Conservation (phyloP, 1,140 invertebrate species). For the Caerostris darwini region DNA sequence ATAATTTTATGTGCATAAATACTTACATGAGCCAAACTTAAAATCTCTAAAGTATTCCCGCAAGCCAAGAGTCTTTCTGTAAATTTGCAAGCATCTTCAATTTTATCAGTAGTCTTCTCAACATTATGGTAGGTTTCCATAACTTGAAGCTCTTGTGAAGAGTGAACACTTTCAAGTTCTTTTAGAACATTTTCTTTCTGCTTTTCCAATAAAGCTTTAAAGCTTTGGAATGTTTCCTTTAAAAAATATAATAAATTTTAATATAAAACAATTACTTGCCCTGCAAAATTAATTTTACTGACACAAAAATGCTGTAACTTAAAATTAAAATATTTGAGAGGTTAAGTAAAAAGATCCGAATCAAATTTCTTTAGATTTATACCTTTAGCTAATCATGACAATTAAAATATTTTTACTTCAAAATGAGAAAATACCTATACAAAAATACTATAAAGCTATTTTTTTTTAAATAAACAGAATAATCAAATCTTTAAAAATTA, state of each 20-base stretch:
- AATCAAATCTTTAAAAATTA: no score
- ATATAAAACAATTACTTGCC: not conserved
- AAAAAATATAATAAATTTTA: not conserved
- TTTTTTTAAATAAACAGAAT: no score
- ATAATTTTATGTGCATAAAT: no score
- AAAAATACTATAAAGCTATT: no score
- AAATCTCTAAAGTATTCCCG: slow-evolving; percentile 91
- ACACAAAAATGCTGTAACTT: not conserved
- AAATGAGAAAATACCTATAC: no score
- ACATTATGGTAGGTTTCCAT: slow-evolving; percentile 92
- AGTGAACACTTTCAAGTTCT: slow-evolving; percentile 90
- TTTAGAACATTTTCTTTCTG: slow-evolving; percentile 88
- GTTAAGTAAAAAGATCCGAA: no score
- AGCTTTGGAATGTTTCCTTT: slow-evolving; percentile 88
- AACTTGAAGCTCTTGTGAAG: slow-evolving; percentile 91
- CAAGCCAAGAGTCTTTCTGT: slow-evolving; percentile 89
- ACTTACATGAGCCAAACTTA: slow-evolving; percentile 86
- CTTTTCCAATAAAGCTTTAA: slow-evolving; percentile 90
- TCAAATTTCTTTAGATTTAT: no score
- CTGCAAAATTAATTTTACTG: not conserved
- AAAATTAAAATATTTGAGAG: no score
- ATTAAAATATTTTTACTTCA: no score
- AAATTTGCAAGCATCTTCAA: slow-evolving; percentile 92
- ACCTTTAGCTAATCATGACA: no score
- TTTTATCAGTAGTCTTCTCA: slow-evolving; percentile 89